phyloP scores from a whole-genome alignment of 2,888 invertebrate genomes.

The Colletes collaris region DNA sequence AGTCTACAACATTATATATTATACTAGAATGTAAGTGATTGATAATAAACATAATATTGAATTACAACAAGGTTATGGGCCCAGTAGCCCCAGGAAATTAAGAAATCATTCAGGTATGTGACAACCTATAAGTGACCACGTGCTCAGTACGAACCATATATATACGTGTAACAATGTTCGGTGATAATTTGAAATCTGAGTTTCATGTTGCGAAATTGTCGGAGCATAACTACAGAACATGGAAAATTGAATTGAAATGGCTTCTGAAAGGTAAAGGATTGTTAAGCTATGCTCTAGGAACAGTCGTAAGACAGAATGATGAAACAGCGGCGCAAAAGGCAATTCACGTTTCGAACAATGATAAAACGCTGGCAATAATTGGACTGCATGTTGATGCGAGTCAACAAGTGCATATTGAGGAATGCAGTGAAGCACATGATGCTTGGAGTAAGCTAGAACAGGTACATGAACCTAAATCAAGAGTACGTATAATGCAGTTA shows the following conservation, averaged over 20 bases:
- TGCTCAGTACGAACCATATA: too few relatives aligned
- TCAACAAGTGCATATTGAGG: conserved; percentile 17
- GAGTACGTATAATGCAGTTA: conserved; percentile 9
- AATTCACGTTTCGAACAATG: neutral
- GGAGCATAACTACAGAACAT: neutral
- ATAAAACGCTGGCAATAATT: neutral
- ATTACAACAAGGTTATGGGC: too few relatives aligned
- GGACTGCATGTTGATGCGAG: neutral
- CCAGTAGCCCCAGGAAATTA: too few relatives aligned
- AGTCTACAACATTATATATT: too few relatives aligned
- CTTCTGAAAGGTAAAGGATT: neutral
- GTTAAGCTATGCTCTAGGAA: neutral
- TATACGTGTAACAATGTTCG: too few relatives aligned
- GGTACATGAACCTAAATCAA: conserved; percentile 17
- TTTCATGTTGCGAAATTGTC: conserved; percentile 11
- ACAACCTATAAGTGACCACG: too few relatives aligned
- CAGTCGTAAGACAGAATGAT: neutral
- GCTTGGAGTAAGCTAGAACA: conserved; percentile 8
- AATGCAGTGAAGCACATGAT: neutral
- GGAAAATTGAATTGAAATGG: conserved; percentile 17
- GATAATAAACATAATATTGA: too few relatives aligned
- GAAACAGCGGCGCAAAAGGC: neutral
- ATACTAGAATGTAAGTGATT: too few relatives aligned
- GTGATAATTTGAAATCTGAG: too few relatives aligned
- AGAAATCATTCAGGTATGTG: too few relatives aligned